A percentile compares a stretch with the other conserved stretches of the same genome.
phyloP scores from a whole-genome alignment of 2,797 vertebrate species.

The Spheniscus humboldti region DNA sequence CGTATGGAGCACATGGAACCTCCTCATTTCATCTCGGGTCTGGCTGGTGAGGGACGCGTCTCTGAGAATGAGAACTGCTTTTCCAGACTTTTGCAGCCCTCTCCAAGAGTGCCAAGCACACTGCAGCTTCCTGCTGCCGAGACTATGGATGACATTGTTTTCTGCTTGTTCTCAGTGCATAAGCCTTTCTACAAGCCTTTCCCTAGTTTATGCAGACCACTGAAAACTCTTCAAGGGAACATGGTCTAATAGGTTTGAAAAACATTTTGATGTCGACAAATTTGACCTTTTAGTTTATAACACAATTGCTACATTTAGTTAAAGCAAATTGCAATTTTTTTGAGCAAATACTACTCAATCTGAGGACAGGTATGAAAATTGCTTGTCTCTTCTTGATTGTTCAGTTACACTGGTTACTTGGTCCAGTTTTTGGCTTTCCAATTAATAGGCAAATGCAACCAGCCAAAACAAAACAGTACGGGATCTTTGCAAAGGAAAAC shows the following conservation, averaged over 20 bases:
- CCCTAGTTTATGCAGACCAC: background rate
- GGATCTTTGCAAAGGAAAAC: background rate
- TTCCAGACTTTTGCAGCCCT: background rate
- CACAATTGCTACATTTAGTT: background rate
- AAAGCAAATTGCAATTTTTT: background rate
- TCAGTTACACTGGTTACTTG: background rate
- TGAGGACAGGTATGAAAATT: background rate
- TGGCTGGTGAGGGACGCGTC: background rate
- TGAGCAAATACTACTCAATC: background rate
- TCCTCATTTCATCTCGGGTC: fast-evolving
- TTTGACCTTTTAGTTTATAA: background rate
- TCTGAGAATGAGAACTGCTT: background rate
- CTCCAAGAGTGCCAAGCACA: background rate
- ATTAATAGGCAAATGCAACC: background rate
- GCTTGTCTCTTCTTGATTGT: background rate
- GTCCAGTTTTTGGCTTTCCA: background rate
- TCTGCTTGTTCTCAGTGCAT: background rate
- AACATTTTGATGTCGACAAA: background rate
- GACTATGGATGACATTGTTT: background rate
- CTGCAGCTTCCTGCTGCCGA: background rate
- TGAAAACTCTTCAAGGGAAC: background rate
- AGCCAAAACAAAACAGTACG: background rate
- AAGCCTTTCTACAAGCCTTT: background rate
- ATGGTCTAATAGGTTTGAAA: background rate
- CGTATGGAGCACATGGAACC: fast-evolving